Conservation (phyloP, 2,797 vertebrate species). For the Cichlasoma orientale region DNA sequence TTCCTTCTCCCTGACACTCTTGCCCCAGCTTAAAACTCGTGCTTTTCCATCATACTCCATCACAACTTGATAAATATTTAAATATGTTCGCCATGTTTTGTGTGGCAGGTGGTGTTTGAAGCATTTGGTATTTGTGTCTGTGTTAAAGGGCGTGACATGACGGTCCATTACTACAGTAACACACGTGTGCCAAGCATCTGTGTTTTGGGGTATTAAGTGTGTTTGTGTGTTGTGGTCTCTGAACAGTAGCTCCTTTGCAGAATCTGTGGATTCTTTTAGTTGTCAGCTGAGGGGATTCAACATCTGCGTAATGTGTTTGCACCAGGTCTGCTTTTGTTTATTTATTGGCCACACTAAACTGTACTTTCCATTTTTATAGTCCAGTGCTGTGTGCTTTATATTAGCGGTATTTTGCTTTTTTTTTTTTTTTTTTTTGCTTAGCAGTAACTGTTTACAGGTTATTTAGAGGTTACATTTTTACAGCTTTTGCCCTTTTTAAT, state of each 20-base stretch:
- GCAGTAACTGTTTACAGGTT: slow-evolving; percentile 29
- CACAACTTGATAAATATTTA: slow-evolving; percentile 17
- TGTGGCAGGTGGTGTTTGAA: background rate
- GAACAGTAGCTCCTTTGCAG: background rate
- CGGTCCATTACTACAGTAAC: background rate
- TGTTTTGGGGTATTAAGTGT: background rate
- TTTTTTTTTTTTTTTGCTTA: slow-evolving; percentile 7
- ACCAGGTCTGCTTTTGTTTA: background rate
- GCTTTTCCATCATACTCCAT: background rate
- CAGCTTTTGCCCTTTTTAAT: slow-evolving; percentile 8
- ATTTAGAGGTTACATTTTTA: slow-evolving; percentile 36
- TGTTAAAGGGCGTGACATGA: background rate
- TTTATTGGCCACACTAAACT: background rate
- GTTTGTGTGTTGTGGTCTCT: background rate
- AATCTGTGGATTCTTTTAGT: background rate
- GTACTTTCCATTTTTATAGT: background rate
- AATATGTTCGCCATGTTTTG: background rate
- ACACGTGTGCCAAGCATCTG: background rate
- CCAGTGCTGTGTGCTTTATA: background rate
- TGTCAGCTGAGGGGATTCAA: background rate
- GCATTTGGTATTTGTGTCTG: background rate
- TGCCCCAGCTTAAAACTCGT: background rate
- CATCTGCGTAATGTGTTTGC: background rate
- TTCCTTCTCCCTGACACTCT: background rate
- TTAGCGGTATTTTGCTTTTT: background rate